These are phyloP conservation scores for Cheilosia grossa DNA, from an alignment of 2,888 invertebrate species.

Conservation along the genomic window DNA sequence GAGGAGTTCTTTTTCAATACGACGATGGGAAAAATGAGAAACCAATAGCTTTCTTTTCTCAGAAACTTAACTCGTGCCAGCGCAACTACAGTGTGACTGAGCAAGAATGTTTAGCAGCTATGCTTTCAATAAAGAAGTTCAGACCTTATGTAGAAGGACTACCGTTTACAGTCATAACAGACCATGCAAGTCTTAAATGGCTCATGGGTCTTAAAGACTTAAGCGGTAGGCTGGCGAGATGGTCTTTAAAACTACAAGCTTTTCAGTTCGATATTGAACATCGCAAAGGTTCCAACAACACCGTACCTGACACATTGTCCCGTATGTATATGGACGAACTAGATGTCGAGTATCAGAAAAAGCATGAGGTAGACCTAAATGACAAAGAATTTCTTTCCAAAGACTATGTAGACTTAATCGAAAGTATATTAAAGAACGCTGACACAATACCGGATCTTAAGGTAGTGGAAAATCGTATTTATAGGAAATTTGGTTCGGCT, in stretches of 20 bases:
- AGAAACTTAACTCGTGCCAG: constrained; percentile 41
- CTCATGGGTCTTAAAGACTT: constrained; percentile 76
- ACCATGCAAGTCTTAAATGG: constrained; percentile 77
- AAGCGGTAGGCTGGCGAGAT: constrained; percentile 56
- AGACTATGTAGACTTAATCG: constrained; percentile 10
- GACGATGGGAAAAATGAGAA: too few relatives aligned
- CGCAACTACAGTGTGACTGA: constrained; percentile 51
- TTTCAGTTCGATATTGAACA: constrained; percentile 28
- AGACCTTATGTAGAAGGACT: constrained; percentile 60
- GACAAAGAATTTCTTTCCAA: constrained; percentile 6
- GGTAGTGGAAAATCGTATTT: constrained; percentile 44
- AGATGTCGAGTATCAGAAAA: background rate
- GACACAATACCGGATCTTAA: constrained; percentile 39
- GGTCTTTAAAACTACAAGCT: constrained; percentile 14
- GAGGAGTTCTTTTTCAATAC: too few relatives aligned
- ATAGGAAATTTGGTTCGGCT: constrained; percentile 14
- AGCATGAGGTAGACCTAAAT: background rate
- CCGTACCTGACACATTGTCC: constrained; percentile 76
- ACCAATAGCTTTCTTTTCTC: too few relatives aligned
- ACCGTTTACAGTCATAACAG: constrained; percentile 72
- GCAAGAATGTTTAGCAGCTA: constrained; percentile 58
- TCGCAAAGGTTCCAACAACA: constrained; percentile 65
- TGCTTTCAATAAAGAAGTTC: constrained; percentile 51
- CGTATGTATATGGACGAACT: constrained; percentile 27
- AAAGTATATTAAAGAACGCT: background rate